Base-by-base conservation (phyloP, 2,113 vertebrate genomes). In the Ramphastos sulfuratus region DNA sequence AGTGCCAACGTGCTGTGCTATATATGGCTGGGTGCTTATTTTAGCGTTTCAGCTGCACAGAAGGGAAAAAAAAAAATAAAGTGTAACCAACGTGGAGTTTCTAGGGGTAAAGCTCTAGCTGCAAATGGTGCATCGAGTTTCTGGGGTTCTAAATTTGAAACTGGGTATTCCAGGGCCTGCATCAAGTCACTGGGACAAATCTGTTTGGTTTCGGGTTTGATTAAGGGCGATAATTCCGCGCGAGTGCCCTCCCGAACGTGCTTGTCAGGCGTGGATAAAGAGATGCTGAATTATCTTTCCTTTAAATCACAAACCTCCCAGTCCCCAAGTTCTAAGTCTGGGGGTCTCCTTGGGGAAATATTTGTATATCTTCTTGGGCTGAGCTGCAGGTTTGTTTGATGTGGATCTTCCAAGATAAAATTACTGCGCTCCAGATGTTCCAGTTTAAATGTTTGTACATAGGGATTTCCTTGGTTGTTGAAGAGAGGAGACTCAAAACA, bases 401-500 rank as follows among this genome's bases (percentile, higher is more conserved):
- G 96, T 97, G 96, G 97, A 97, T 97, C 93, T 94, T 97, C 95
- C 95, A 48, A 96, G 97, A 98, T 97, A 97, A 97, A 97, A 96
- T 96, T 96, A 96, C 87, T 95, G 92, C 20, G 39, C 90, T 96
- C 96, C 97, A 97, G 97, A 96, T 98, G 97, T 96, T 97, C 88
- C 81, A 90, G 93, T 96, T 98, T 97, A 97, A 95, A 92, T 97
- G 95, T 97, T 97, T 96, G 95, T 97, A 96, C 89, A 94, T 90
- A 96, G 95, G 96, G 97, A 97, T 97, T 97, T 98, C 97, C 96
- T 98, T 96, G 92, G 93, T 97, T 97, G 96, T 92, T 63, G 96
- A 94, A 95, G 95, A 96, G 93, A 94, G 96, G 87, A 93, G 94
- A 97, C 96, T 97, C 97, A 97, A 97, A 98, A 97, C 96, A 98